phyloP scores from a whole-genome alignment of 2,113 vertebrate species.

The Oreochromis niloticus region DNA sequence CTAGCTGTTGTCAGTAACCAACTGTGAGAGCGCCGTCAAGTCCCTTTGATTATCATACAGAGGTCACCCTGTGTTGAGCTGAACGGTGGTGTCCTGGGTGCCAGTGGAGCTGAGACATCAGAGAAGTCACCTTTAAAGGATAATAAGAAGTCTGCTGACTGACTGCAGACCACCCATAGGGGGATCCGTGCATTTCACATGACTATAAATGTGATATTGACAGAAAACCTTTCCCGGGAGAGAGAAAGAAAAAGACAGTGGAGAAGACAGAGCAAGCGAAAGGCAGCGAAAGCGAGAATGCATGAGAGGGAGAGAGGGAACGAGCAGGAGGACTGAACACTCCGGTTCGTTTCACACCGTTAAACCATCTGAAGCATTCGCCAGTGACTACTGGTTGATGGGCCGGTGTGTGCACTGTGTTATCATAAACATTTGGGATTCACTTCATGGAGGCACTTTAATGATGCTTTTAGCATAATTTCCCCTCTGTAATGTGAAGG shows the following conservation, averaged over 20 bases:
- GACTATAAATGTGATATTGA: slow-evolving; percentile 70
- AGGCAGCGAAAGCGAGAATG: slow-evolving; percentile 6
- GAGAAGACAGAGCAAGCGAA: background rate
- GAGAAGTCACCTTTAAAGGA: slow-evolving; percentile 65
- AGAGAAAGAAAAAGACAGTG: slow-evolving; percentile 6
- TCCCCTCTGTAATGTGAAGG: slow-evolving; percentile 48
- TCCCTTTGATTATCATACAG: slow-evolving; percentile 48
- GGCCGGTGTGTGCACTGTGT: slow-evolving; percentile 7
- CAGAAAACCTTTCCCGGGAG: slow-evolving; percentile 43
- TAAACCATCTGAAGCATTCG: slow-evolving; percentile 30
- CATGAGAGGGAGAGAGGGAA: slow-evolving; percentile 11
- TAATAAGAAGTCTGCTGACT: slow-evolving; percentile 61
- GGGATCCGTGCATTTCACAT: slow-evolving; percentile 31
- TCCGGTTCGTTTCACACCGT: slow-evolving; percentile 6
- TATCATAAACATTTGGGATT: slow-evolving; percentile 61
- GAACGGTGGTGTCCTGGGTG: slow-evolving; percentile 13
- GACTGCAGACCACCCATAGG: slow-evolving; percentile 49
- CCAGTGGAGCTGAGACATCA: slow-evolving; percentile 23
- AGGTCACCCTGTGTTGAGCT: slow-evolving; percentile 45
- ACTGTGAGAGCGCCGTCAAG: slow-evolving; percentile 33
- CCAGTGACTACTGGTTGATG: slow-evolving; percentile 42
- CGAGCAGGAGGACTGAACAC: background rate
- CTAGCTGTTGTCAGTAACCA: slow-evolving; percentile 47
- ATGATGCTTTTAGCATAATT: slow-evolving; percentile 61
- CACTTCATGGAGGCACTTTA: slow-evolving; percentile 57